A percentile compares a stretch with the other conserved stretches of the same genome.
Evolutionary conservation across 1,140 invertebrate genomes (phyloP).

Genomic region (Alviniconcha marisindica): DNA sequence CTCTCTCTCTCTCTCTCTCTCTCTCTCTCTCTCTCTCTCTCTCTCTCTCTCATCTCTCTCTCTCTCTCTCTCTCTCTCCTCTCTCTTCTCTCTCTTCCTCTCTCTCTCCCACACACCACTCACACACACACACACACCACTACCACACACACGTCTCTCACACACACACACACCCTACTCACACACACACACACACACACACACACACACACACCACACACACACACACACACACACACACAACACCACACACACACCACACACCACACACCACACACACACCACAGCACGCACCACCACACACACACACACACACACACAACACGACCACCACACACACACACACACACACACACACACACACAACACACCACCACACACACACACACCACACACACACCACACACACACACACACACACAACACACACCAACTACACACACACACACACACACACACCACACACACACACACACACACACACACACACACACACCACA

Average conservation of each 20-base stretch:
- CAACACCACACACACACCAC: too few relatives aligned
- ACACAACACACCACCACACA: too few relatives aligned
- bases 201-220: not conserved
- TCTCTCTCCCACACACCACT: not conserved
- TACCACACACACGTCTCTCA: too few relatives aligned
- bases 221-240: not conserved
- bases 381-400: too few relatives aligned
- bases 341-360: too few relatives aligned
- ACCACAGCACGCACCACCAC: not conserved
- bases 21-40: not conserved
- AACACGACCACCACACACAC: too few relatives aligned
- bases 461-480: too few relatives aligned
- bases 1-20: conserved; percentile 15
- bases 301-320: not conserved
- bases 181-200: too few relatives aligned
- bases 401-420: not conserved
- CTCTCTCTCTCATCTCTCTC: not conserved
- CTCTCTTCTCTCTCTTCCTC: not conserved
- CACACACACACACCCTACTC: too few relatives aligned
- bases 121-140: too few relatives aligned
- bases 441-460: not conserved
- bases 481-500: not conserved
- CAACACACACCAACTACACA: not conserved
- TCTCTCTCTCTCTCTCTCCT: not conserved
- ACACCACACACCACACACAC: too few relatives aligned